Conservation (phyloP, 2,797 vertebrate genomes). For the Tragelaphus oryx region DNA sequence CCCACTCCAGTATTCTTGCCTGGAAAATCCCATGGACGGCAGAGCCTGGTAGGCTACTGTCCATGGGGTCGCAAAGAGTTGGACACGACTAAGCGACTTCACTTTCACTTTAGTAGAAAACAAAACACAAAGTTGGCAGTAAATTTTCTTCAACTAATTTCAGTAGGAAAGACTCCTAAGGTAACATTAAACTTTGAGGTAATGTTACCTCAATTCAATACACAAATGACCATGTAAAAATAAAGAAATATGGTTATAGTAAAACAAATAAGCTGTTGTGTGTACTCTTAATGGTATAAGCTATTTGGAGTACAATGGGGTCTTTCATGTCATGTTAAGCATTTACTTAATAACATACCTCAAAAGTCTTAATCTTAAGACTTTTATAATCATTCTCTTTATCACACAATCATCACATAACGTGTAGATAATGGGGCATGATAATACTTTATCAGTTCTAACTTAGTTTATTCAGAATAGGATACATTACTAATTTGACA, state of each 20-base stretch:
- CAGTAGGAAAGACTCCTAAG: constrained; percentile 37
- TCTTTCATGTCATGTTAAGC: neutral
- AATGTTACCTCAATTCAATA: neutral
- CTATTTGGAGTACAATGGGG: neutral
- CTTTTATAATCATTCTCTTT: neutral
- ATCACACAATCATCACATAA: neutral
- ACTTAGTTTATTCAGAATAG: constrained; percentile 19
- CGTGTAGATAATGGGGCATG: neutral
- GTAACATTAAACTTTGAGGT: constrained; percentile 18
- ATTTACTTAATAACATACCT: constrained; percentile 24
- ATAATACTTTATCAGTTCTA: neutral
- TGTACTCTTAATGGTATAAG: neutral
- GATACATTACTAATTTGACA: neutral
- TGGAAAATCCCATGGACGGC: too few species aligned
- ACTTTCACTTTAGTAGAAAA: neutral
- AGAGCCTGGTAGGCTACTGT: too few species aligned
- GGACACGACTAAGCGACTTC: too few species aligned
- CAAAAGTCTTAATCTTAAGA: neutral
- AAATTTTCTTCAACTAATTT: constrained; percentile 35
- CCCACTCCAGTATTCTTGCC: neutral
- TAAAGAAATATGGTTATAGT: neutral
- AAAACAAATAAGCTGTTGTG: constrained; percentile 4
- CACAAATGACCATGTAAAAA: neutral
- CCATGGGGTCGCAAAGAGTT: too few species aligned
- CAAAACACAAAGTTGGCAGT: neutral